These are phyloP conservation scores for Xanthia togata DNA, from an alignment of 2,888 invertebrate species.

Conservation along the genomic window DNA sequence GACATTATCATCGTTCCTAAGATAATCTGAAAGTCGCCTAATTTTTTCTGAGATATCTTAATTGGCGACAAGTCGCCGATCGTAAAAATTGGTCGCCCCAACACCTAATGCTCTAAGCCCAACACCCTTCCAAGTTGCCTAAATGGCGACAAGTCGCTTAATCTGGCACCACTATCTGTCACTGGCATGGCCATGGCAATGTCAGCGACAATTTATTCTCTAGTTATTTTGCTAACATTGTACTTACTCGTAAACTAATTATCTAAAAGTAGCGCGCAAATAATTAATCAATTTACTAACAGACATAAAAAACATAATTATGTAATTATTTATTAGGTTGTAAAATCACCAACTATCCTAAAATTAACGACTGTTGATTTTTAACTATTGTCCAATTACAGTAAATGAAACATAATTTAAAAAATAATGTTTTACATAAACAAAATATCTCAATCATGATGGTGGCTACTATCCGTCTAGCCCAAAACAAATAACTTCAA, in stretches of 20 bases:
- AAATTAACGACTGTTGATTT: background rate
- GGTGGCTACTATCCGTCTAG: background rate
- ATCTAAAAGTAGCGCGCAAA: background rate
- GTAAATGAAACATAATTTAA: background rate
- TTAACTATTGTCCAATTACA: background rate
- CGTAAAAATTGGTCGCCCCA: too few species aligned
- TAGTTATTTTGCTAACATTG: background rate
- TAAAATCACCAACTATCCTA: background rate
- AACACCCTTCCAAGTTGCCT: too few species aligned
- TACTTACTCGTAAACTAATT: too few species aligned
- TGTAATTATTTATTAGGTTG: background rate
- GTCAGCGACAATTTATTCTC: constrained; percentile 30
- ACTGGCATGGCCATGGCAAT: background rate
- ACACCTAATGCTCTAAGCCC: too few species aligned
- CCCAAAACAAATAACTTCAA: too few species aligned
- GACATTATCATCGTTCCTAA: too few species aligned
- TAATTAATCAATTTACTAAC: background rate
- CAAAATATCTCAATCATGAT: background rate
- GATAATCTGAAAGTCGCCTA: too few species aligned
- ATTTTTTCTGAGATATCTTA: too few species aligned
- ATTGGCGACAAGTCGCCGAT: too few species aligned
- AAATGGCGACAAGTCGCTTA: too few species aligned
- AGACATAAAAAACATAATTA: background rate
- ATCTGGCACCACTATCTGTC: background rate
- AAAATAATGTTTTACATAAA: too few species aligned